Evolutionary conservation across 2,888 invertebrate genomes (phyloP), one percentile per base, ranked within the genome.

Genomic region (Acrobeloides nanus): DNA sequence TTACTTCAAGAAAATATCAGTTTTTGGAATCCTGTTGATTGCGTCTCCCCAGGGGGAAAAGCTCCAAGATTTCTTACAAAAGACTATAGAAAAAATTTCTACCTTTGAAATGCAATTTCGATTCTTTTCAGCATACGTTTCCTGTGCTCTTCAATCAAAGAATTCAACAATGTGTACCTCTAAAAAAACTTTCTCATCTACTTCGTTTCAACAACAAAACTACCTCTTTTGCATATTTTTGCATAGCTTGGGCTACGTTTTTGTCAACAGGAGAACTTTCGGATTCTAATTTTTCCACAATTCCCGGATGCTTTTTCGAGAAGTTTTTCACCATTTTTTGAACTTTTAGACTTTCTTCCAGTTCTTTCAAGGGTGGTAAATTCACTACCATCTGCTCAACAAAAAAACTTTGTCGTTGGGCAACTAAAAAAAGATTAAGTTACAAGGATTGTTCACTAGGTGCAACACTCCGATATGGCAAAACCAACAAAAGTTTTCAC

Each of bases 361-460:
- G 42, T 5, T 63, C 51, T n/a, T 24, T 29, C 15, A 61, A 20
- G 2, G 32, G 24, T 5, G 59, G 59, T 5, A 59, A 31, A 17
- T 42, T 38, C 17, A 60, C 49, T 20, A 48, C 59, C 44, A 59
- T 40, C 25, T 59, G 48, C 27, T 59, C 64, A n/a, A 59, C 45
- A 35, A 60, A 51, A 18, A 61, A 59, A 5, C 45, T 26, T 15
- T 58, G 42, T 10, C 53, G 41, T 31, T 49, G 53, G 1, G 56
- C 56, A 10, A 56, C 53, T 51, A 35, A 45, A 50, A 50, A n/a
- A n/a, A 8, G 12, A 23, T 20, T 25, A 23, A 20, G 3, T 46
- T 3, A n/a, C n/a, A 17, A 20, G 12, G 15, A 15, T 17, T 46
- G 8, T 2, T 15, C 18, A n/a, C n/a, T n/a, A n/a, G n/a, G n/a